Percentiles rank a stretch among this genome's conserved stretches.
phyloP scores from a whole-genome alignment of 2,113 vertebrate species.

The Tinamus guttatus region DNA sequence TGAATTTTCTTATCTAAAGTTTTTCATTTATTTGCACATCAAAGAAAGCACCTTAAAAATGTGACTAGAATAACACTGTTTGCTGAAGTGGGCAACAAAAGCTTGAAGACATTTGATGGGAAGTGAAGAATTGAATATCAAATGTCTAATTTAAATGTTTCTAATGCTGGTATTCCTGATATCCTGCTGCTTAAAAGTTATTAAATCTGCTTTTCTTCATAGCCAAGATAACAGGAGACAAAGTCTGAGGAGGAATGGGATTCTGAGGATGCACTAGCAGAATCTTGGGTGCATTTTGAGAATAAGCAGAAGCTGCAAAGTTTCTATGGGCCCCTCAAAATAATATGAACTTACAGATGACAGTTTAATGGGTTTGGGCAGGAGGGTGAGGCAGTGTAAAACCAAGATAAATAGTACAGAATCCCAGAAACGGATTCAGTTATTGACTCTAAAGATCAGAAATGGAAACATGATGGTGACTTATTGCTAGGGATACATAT shows the following conservation, averaged over 20 bases:
- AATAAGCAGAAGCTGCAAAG: constrained; percentile 46
- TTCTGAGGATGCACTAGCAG: constrained; percentile 26
- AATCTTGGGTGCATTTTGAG: constrained; percentile 48
- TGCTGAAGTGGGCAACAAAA: constrained; percentile 64
- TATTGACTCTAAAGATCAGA: constrained; percentile 61
- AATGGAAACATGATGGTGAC: constrained; percentile 28
- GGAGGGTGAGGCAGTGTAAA: constrained; percentile 39
- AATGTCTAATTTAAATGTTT: constrained; percentile 70
- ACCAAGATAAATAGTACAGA: constrained; percentile 46
- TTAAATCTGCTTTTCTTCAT: constrained; percentile 40
- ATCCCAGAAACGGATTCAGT: constrained; percentile 38
- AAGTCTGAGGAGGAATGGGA: not conserved
- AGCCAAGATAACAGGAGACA: constrained; percentile 38
- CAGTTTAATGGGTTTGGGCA: constrained; percentile 53
- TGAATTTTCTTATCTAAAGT: constrained; percentile 64
- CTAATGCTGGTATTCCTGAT: constrained; percentile 58
- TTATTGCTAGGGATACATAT: constrained; percentile 33
- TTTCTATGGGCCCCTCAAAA: constrained; percentile 24
- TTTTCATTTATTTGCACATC: constrained; percentile 69
- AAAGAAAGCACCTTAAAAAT: constrained; percentile 65
- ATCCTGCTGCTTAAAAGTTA: constrained; percentile 49
- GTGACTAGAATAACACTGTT: constrained; percentile 40
- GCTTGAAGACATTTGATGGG: constrained; percentile 38
- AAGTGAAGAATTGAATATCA: constrained; percentile 57
- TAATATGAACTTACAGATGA: constrained; percentile 33